phyloP scores from a whole-genome alignment of 1,140 invertebrate species.

The Scaptomyza pallida region DNA sequence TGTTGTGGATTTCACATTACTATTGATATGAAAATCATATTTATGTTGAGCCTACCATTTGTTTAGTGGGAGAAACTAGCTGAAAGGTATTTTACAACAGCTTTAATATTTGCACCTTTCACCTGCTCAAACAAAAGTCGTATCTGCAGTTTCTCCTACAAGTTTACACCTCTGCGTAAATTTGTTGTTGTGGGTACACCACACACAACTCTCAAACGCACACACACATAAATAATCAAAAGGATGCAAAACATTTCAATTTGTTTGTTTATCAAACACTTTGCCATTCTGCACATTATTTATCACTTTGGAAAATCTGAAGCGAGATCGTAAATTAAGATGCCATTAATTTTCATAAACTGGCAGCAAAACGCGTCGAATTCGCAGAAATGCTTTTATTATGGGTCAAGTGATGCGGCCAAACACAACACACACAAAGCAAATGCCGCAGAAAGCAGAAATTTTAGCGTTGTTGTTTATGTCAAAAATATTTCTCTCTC shows the following conservation, averaged over 20 bases:
- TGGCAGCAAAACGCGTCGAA: constrained; percentile 16
- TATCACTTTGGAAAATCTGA: constrained; percentile 61
- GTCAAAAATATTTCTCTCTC: constrained; percentile 8
- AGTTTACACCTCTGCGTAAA: constrained; percentile 21
- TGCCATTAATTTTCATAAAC: constrained; percentile 45
- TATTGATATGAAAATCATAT: background rate
- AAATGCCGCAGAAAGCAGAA: background rate
- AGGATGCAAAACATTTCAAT: constrained; percentile 32
- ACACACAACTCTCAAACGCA: too few species aligned
- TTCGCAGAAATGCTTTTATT: constrained; percentile 56
- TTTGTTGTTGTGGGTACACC: background rate
- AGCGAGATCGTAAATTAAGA: constrained; percentile 51
- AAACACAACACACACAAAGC: constrained; percentile 7
- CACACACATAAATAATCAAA: background rate
- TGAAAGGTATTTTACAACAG: constrained; percentile 13
- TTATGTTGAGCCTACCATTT: background rate
- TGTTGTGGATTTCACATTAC: background rate
- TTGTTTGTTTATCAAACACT: constrained; percentile 57
- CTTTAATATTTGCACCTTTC: constrained; percentile 37
- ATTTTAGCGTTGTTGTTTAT: constrained; percentile 10
- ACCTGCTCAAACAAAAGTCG: constrained; percentile 2
- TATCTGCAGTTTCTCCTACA: constrained; percentile 27
- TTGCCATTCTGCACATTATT: constrained; percentile 33
- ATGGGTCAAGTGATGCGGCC: constrained; percentile 40
- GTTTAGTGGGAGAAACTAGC: background rate